Base-by-base conservation (phyloP, 2,888 invertebrate species). In the Nysson spinosus region DNA sequence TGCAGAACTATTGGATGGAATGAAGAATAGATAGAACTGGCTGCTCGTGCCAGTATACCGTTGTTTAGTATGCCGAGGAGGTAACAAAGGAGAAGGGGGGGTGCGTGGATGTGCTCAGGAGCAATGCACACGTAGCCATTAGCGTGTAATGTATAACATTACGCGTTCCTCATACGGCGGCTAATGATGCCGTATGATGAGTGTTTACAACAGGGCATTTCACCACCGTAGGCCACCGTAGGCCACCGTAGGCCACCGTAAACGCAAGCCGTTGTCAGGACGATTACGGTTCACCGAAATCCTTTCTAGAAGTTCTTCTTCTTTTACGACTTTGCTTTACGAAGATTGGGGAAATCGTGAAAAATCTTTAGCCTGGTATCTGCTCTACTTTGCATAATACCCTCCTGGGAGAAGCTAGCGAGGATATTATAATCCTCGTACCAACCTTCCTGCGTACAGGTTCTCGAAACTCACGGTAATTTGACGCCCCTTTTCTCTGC, bases 81-180 rank as follows among this genome's bases (percentile, higher is more conserved):
- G 49, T 57, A 57, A 61, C 66, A 62, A 68, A 58, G 69, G 70
- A 77, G 69, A 78, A 78, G 73, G 72, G 74, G n/a, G 61, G 73
- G 19, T 28, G 40, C 35, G 56, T 58, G 54, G 56, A 51, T 58
- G 57, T 42, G 71, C 71, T 75, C 79, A 68, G 79, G 68, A 75
- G 83, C 81, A 68, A 66, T 71, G 69, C 69, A 64, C 58, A 76
- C 73, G 77, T 76, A 64, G 70, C 78, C 73, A 82, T 83, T 82
- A 81, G 67, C 72, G 65, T 64, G 61, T 83, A 84, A 84, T 83
- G 77, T 80, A 79, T 83, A 78, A 78, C 78, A 84, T 84, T 82
- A 80, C 72, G 56, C 63, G 60, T 55, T 69, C 68, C 71, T 75
- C 75, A 66, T 75, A 69, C 77, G 65, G 66, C 51, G 69, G 77